Conservation (phyloP, 1,140 invertebrate species). For the Wiebesia pumilae region DNA sequence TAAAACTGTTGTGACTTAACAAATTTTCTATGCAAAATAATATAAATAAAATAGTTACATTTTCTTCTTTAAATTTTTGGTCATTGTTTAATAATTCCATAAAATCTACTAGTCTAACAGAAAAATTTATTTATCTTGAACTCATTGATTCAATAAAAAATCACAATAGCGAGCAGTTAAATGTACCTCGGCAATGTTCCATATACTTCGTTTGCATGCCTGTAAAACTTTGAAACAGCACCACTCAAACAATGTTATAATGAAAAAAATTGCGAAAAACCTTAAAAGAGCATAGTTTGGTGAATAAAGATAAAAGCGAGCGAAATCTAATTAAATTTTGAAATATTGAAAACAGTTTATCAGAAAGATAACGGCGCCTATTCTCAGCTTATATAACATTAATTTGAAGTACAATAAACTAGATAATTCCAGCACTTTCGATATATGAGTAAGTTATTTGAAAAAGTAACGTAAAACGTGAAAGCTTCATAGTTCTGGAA, state of each 20-base stretch:
- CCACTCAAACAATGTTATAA: neutral
- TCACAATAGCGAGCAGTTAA: neutral
- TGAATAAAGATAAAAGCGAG: neutral
- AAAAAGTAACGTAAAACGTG: too few relatives aligned
- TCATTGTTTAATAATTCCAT: too few relatives aligned
- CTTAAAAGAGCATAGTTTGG: neutral
- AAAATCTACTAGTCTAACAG: neutral
- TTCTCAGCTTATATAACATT: neutral
- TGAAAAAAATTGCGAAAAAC: neutral
- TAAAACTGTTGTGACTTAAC: too few relatives aligned
- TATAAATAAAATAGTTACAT: too few relatives aligned
- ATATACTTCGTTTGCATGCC: neutral
- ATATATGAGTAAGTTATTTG: too few relatives aligned
- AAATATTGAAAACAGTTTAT: neutral
- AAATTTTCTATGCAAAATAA: too few relatives aligned
- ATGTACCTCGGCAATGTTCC: neutral
- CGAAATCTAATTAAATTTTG: neutral
- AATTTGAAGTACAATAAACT: neutral
- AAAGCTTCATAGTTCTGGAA: neutral
- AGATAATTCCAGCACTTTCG: neutral
- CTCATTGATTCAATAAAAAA: neutral
- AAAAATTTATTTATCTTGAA: neutral
- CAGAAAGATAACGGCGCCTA: neutral
- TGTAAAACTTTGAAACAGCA: neutral
- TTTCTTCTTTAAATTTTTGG: too few relatives aligned